These are phyloP conservation scores for Meandrina meandrites DNA, from an alignment of 92 coral and sea anemone genomes.

Conservation along the genomic window DNA sequence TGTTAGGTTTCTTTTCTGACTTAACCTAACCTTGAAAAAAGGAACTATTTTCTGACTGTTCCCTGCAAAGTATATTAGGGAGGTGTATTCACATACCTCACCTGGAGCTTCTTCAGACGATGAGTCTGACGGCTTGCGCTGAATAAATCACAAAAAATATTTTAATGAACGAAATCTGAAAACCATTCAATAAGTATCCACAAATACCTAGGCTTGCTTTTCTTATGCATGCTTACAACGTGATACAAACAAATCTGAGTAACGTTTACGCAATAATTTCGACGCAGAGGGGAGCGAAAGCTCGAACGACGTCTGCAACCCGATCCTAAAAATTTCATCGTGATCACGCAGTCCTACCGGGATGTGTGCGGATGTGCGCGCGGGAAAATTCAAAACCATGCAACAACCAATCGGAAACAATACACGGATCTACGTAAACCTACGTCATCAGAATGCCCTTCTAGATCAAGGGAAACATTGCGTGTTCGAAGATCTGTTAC, in stretches of 20 bases:
- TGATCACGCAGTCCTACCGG: neutral
- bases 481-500: no score
- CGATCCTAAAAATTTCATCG: neutral
- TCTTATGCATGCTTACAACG: neutral
- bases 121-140: constrained; percentile 20
- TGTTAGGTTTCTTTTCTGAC: no score
- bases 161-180: neutral
- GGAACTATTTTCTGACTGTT: no score
- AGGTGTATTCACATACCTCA: constrained; percentile 8
- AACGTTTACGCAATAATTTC: no score
- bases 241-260: neutral
- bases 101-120: neutral
- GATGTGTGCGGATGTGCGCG: neutral
- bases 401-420: neutral
- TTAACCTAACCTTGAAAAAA: no score
- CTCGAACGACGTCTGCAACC: neutral
- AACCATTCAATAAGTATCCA: neutral
- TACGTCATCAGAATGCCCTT: neutral
- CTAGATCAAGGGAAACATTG: neutral
- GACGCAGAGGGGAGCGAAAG: neutral
- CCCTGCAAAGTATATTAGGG: no score
- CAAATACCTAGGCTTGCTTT: neutral
- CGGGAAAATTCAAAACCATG: neutral
- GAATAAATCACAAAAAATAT: neutral
- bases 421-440: neutral